Evolutionary conservation across 2,888 invertebrate genomes (phyloP).

Genomic region (Tineola bisselliella): DNA sequence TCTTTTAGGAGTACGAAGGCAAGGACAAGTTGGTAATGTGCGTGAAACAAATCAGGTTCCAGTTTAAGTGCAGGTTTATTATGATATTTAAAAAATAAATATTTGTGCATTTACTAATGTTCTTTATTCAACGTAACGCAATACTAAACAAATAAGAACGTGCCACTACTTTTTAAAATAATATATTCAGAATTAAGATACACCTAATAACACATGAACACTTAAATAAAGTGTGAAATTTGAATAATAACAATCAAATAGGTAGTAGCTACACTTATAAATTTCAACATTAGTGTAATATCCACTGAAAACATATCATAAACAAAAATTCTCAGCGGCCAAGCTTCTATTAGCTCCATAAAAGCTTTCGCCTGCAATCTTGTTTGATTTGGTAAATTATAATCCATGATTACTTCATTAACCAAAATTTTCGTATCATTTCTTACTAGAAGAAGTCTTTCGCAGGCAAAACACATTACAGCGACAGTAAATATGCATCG

Average conservation of each 20-base stretch:
- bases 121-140: too few species aligned
- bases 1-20: neutral
- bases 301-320: conserved; percentile 47
- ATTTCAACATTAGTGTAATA: conserved; percentile 43
- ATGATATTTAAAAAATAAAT: too few species aligned
- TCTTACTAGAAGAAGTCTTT: conserved; percentile 14
- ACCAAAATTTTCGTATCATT: conserved; percentile 16
- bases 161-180: too few species aligned
- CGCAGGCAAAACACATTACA: conserved; percentile 16
- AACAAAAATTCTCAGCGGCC: conserved; percentile 27
- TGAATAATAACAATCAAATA: conserved; percentile 50
- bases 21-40: neutral
- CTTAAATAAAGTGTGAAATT: conserved; percentile 35
- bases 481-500: conserved; percentile 13
- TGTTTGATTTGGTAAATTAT: conserved; percentile 11
- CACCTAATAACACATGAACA: neutral
- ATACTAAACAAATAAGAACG: too few species aligned
- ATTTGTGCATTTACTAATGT: too few species aligned
- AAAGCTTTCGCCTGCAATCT: conserved; percentile 18
- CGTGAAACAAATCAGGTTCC: too few species aligned
- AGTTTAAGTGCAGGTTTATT: too few species aligned
- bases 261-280: conserved; percentile 44
- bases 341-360: conserved; percentile 17
- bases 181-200: too few species aligned
- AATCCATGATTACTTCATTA: conserved; percentile 18